A percentile compares a stretch with the other conserved stretches of the same genome.
These are phyloP conservation scores for Carcharodon carcharias DNA, from an alignment of 2,797 vertebrate genomes.

Conservation along the genomic window DNA sequence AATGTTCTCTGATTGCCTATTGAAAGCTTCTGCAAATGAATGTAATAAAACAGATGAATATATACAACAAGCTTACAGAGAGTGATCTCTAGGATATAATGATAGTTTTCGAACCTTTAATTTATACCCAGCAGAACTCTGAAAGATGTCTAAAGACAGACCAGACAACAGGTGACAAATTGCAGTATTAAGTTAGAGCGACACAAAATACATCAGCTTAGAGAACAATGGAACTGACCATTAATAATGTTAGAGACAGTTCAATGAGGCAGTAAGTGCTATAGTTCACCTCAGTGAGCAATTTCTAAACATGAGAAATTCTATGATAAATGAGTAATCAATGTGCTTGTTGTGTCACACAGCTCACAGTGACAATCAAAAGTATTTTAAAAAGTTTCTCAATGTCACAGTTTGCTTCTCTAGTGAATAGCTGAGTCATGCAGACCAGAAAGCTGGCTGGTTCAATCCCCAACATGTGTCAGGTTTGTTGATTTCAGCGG, in stretches of 20 bases:
- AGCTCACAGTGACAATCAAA: background rate
- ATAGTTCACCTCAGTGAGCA: background rate
- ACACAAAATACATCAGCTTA: background rate
- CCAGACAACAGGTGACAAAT: background rate
- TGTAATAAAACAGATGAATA: background rate
- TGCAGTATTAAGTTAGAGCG: background rate
- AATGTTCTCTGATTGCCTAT: slow-evolving; percentile 77
- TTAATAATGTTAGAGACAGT: background rate
- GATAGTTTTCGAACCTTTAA: background rate
- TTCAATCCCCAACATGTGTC: background rate
- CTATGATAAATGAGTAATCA: background rate
- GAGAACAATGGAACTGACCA: background rate
- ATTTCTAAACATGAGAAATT: background rate
- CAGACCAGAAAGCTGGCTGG: background rate
- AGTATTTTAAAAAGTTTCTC: background rate
- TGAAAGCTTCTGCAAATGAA: slow-evolving; percentile 71
- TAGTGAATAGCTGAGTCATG: background rate
- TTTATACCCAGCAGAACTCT: background rate
- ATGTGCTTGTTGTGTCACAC: background rate
- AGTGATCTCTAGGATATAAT: background rate
- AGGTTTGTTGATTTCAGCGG: background rate
- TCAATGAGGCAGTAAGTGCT: background rate
- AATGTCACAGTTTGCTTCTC: background rate
- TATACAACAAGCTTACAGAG: background rate
- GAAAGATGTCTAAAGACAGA: background rate